Evolutionary conservation across 1,140 invertebrate species (phyloP).

Genomic region (Drosophila novamexicana): DNA sequence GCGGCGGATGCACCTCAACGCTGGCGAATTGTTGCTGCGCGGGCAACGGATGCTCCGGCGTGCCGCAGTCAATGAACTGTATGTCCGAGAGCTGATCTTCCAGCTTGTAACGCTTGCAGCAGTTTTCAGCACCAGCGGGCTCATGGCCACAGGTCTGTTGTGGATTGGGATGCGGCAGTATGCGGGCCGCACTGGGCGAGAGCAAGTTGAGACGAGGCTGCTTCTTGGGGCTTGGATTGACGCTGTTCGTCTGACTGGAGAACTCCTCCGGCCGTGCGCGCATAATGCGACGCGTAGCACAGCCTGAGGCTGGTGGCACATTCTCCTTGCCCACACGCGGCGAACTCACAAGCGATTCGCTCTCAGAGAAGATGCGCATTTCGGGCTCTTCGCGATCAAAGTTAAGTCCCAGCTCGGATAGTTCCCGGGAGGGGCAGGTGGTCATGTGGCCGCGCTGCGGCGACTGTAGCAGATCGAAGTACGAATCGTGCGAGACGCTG

Average conservation of each 20-base stretch:
- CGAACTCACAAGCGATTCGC: conserved; percentile 88
- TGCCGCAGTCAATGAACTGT: conserved; percentile 88
- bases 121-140: conserved; percentile 83
- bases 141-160: conserved; percentile 58
- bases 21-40: conserved; percentile 42
- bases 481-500: conserved; percentile 96
- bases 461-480: conserved; percentile 90
- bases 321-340: conserved; percentile 85
- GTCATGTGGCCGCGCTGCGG: conserved; percentile 84
- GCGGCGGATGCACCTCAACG: conserved; percentile 81
- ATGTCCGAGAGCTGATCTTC: conserved; percentile 88
- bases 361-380: conserved; percentile 93
- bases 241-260: conserved; percentile 85
- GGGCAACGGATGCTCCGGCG: conserved; percentile 85
- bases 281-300: conserved; percentile 82
- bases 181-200: conserved; percentile 75
- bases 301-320: conserved; percentile 67
- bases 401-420: conserved; percentile 92
- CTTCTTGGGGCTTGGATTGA: conserved; percentile 86
- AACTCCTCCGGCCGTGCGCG: conserved; percentile 85
- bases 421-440: conserved; percentile 87
- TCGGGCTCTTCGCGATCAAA: conserved; percentile 93
- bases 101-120: conserved; percentile 86
- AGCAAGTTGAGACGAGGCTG: conserved; percentile 85
- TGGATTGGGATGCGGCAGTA: conserved; percentile 32